Evolutionary conservation across 2,113 vertebrate genomes (phyloP).

Genomic region (Heterotilapia buettikoferi): DNA sequence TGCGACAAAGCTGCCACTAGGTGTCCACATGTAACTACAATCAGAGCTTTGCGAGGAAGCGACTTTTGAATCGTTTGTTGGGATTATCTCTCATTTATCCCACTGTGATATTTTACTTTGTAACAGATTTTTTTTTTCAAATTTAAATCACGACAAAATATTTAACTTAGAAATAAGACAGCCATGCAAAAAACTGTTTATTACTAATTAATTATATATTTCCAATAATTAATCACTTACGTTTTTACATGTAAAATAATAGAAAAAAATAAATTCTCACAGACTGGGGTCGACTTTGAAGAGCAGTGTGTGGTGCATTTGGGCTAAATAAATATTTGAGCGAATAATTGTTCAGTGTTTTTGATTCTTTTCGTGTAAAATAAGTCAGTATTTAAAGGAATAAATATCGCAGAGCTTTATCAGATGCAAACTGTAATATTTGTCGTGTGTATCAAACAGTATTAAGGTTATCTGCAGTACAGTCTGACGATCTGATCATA

Average conservation of each 20-base stretch:
- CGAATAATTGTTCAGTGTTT: background rate
- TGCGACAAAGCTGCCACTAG: conserved; percentile 43
- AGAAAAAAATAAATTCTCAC: background rate
- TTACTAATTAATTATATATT: background rate
- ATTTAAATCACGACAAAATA: background rate
- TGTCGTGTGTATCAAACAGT: background rate
- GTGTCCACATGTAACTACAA: conserved; percentile 30
- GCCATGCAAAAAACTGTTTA: background rate
- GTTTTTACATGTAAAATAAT: background rate
- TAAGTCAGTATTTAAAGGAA: background rate
- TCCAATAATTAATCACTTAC: background rate
- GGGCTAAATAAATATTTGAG: background rate
- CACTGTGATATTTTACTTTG: background rate
- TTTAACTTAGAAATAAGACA: background rate
- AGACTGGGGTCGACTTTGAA: background rate
- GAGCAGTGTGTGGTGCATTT: background rate
- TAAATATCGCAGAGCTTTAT: background rate
- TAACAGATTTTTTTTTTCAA: background rate
- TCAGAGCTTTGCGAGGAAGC: background rate
- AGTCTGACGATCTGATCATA: background rate
- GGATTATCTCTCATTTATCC: background rate
- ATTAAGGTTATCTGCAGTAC: background rate
- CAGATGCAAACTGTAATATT: background rate
- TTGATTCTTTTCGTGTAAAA: background rate
- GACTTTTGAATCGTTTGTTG: background rate